Evolutionary conservation across 1,140 invertebrate species (phyloP), one percentile per base, ranked within the genome.

Genomic region (Stratiolaelaps scimitus): DNA sequence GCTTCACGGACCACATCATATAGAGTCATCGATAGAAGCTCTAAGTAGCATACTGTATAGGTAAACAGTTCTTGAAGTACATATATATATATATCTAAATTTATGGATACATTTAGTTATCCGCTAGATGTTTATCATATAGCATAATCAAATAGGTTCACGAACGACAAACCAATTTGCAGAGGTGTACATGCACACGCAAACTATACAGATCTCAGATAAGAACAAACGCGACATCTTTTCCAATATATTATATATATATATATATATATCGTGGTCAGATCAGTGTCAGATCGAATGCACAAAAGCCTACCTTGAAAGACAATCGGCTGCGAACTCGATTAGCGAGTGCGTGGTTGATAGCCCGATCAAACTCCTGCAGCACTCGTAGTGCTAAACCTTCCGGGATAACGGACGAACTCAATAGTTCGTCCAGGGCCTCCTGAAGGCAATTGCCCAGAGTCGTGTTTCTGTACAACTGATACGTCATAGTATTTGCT

Each of bases 401-500:
- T 64, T 88, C 89, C 23, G 91, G 90, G 70, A 98, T 95, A 81
- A 96, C 92, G 64, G 90, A 89, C 83, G 89, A 92, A 87, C 94
- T 77, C 66, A 86, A 85, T 48, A 95, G 77, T 78, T 96, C 92
- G 72, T 96, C 92, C 6, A 96, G 80, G 75, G 87, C 93, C 78
- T 97, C 92, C 76, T 97, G 92, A 56, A 98, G 77, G 1, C 93
- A 95, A 74, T 93, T 89, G 0, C 94, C 94, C 68, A 98, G 80
- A 1, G 94, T 98, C 17, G 94, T 98, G 73, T 96, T 96, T 76
- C 94, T 83, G 75, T 98, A 98, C 19, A 98, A 78, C 79, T 98
- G 93, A 80, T 98, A 96, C 69, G 17, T 60, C 53, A 60, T 60
- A n/a, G n/a, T 40, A 10, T 40, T 40, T 40, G 34, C 34, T 40